Base-by-base conservation (phyloP, 1,140 invertebrate genomes). In the Pteromalus puparum region DNA sequence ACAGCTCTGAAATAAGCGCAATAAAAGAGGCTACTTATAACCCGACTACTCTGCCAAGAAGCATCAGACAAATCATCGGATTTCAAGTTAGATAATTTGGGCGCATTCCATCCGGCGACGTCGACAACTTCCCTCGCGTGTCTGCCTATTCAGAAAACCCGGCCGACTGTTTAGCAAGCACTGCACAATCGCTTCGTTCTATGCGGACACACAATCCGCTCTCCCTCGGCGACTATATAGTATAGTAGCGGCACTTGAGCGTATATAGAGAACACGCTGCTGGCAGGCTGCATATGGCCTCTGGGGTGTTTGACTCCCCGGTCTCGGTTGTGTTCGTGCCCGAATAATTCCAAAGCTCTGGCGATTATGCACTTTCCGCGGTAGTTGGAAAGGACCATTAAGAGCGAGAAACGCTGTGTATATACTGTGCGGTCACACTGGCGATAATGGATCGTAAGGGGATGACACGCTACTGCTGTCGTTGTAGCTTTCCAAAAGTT, bases 311-410 rank as follows among this genome's bases (percentile, higher is more conserved):
- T 9, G n/a, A 13, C 53, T 77, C 48, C 30, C 77, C 15, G 26
- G 1, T 28, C 68, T 2, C 77, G 7, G n/a, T n/a, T 34, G 48
- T 21, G 24, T 28, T 9, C 76, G 53, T 53, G 21, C 24, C 12
- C 53, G 48, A 77, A 77, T 77, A 77, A 77, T 30, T 48, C 75
- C 28, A 18, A 65, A 28, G 24, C 26, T 13, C 48, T 7, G n/a
- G n/a, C 61, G 30, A 80, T 80, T 80, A 80, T 70, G 78, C 78
- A 80, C 65, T 80, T 68, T 70, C 65, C 78, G 7, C 67, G 26
- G 48, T 18, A 26, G 78, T 68, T 42, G n/a, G 65, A 70, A 80
- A 26, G 78, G 65, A 70, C 78, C 21, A 80, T 80, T 70, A 80
- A 80, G 78, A 80, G 78, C 30, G 67, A 18, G 7, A 30, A 24